phyloP scores from a whole-genome alignment of 2,888 invertebrate genomes.

The Polymixis flavicincta region DNA sequence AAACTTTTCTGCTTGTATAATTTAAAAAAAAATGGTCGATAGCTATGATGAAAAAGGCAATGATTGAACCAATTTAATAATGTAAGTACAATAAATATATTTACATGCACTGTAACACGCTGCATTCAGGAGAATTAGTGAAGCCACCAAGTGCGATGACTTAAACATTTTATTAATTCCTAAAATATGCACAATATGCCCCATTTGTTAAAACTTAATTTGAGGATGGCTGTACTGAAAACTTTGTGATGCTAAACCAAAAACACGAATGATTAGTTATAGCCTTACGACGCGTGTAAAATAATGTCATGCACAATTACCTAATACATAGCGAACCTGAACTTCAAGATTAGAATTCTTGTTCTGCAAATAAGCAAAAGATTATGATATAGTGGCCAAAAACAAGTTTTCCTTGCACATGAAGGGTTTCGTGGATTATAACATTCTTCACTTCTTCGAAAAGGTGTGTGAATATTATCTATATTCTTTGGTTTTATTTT shows the following conservation, averaged over 20 bases:
- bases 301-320: conserved; percentile 21
- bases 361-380: not conserved
- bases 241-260: conserved; percentile 4
- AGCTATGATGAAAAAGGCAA: not conserved
- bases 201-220: not conserved
- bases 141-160: not conserved
- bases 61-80: not conserved
- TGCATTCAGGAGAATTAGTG: conserved; percentile 17
- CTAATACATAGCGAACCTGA: not conserved
- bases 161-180: conserved; percentile 3
- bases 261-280: conserved; percentile 1
- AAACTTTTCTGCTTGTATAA: not conserved
- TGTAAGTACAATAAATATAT: conserved; percentile 2
- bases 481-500: not conserved
- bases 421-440: not conserved
- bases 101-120: conserved; percentile 21
- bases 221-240: not conserved
- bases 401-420: not conserved
- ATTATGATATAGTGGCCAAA: not conserved
- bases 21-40: not conserved
- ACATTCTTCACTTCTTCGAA: no score
- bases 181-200: not conserved
- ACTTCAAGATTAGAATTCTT: conserved; percentile 21
- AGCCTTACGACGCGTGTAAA: not conserved
- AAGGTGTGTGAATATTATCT: not conserved